These are phyloP conservation scores for Leucosticte australis DNA, from an alignment of 2,113 vertebrate genomes.

Conservation along the genomic window DNA sequence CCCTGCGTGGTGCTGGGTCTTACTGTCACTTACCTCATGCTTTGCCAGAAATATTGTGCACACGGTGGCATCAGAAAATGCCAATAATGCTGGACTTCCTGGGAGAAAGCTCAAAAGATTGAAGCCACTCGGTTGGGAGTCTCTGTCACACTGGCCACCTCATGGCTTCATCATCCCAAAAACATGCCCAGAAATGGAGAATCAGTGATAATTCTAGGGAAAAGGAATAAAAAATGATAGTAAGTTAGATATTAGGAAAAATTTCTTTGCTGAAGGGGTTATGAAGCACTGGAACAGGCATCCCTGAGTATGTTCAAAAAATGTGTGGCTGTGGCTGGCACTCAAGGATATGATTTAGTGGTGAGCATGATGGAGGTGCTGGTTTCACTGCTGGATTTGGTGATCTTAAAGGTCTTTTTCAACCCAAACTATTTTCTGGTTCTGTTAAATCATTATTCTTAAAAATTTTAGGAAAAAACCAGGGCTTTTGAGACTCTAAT, in stretches of 20 bases:
- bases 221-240: background rate
- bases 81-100: background rate
- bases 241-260: background rate
- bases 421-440: background rate
- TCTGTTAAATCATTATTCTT: background rate
- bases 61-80: background rate
- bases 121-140: background rate
- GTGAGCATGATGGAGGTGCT: background rate
- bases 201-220: background rate
- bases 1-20: background rate
- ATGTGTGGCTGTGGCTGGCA: background rate
- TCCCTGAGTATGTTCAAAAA: background rate
- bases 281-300: background rate
- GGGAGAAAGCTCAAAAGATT: background rate
- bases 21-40: background rate
- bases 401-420: background rate
- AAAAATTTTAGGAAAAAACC: background rate
- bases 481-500: background rate
- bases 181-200: background rate
- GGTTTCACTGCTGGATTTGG: background rate
- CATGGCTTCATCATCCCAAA: rapidly evolving
- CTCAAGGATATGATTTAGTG: background rate
- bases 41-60: background rate
- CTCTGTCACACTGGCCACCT: background rate
- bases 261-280: background rate